Conservation (phyloP, 2,797 vertebrate genomes). For the Harpagifer antarcticus region DNA sequence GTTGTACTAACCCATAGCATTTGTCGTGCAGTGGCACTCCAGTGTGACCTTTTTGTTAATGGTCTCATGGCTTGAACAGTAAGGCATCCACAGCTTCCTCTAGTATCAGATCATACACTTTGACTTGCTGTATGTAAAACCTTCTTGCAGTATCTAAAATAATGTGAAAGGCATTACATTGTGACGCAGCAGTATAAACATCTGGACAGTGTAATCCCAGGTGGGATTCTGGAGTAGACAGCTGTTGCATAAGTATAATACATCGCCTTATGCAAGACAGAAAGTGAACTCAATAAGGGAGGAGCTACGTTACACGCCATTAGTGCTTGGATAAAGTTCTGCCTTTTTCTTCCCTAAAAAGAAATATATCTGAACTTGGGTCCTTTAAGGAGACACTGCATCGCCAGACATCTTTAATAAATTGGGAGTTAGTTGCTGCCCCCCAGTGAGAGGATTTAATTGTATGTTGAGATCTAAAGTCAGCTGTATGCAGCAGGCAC, state of each 20-base stretch:
- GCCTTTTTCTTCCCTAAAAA: slow-evolving; percentile 18
- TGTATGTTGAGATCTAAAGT: not conserved
- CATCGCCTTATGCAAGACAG: slow-evolving; percentile 45
- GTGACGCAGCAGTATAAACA: slow-evolving; percentile 49
- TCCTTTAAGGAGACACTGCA: slow-evolving; percentile 14
- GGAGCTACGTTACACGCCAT: slow-evolving; percentile 34
- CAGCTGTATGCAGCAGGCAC: not conserved
- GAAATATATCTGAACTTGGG: not conserved
- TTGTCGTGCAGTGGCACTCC: slow-evolving; percentile 4
- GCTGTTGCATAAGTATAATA: slow-evolving; percentile 59
- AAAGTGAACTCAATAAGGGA: slow-evolving; percentile 31
- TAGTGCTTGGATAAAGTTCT: slow-evolving; percentile 26
- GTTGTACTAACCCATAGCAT: slow-evolving; percentile 9
- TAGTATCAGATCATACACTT: slow-evolving; percentile 18
- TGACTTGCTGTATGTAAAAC: not conserved
- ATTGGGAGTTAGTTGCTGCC: not conserved
- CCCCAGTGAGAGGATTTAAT: not conserved
- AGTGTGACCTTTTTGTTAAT: slow-evolving; percentile 26
- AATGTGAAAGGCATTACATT: slow-evolving; percentile 35
- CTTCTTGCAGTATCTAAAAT: slow-evolving; percentile 21
- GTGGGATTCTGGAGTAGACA: slow-evolving; percentile 31
- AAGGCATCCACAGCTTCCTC: slow-evolving; percentile 5
- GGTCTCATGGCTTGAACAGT: not conserved
- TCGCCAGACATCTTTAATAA: not conserved
- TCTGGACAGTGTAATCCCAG: slow-evolving; percentile 48